Conservation (phyloP, 2,797 vertebrate genomes). For the Pseudochirops cupreus region DNA sequence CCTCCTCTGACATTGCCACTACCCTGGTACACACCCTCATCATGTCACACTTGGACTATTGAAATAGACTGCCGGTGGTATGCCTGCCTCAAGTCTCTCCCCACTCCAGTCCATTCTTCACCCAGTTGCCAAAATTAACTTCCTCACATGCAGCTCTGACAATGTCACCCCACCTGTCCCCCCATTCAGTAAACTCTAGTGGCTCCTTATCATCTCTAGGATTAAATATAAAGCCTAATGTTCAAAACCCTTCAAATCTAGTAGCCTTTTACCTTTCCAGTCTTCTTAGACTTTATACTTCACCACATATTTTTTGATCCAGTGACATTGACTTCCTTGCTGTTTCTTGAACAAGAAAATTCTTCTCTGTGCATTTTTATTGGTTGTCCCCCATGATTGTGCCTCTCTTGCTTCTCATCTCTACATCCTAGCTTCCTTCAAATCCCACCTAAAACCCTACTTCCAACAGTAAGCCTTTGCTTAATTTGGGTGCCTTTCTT, state of each 20-base stretch:
- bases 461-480: too few relatives aligned
- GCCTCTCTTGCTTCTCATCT: not conserved
- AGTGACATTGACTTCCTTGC: not conserved
- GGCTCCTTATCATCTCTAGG: not conserved
- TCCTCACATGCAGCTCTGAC: too few relatives aligned
- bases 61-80: too few relatives aligned
- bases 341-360: not conserved
- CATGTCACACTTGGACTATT: not conserved
- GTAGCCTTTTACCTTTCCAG: not conserved
- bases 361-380: not conserved
- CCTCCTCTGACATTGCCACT: not conserved
- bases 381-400: not conserved
- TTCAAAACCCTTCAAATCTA: not conserved
- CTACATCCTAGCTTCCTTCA: not conserved
- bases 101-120: too few relatives aligned
- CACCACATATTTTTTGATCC: not conserved
- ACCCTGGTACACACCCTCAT: not conserved
- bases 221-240: not conserved
- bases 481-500: too few relatives aligned
- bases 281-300: not conserved
- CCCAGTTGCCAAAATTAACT: too few relatives aligned
- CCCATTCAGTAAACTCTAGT: not conserved
- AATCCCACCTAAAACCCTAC: too few relatives aligned
- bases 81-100: too few relatives aligned
- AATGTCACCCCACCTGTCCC: not conserved